Conservation (phyloP, 1,140 invertebrate genomes). For the Orchesella cincta region DNA sequence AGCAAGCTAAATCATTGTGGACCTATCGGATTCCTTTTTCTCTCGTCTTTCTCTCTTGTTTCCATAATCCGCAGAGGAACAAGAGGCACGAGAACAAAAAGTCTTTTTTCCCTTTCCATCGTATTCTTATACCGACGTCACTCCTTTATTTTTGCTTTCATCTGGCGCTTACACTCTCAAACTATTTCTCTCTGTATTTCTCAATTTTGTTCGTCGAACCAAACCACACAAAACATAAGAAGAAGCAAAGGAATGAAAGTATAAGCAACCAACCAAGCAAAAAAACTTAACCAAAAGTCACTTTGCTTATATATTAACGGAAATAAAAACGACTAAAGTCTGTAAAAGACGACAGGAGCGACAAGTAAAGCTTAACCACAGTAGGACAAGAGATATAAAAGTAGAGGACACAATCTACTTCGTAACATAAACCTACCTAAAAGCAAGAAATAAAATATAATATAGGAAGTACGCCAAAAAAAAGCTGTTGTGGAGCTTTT, state of each 20-base stretch:
- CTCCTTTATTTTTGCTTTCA: constrained; percentile 9
- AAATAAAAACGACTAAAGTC: constrained; percentile 1
- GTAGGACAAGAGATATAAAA: constrained; percentile 1
- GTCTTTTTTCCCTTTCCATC: constrained; percentile 31
- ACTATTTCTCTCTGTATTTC: constrained; percentile 5
- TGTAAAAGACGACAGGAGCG: neutral
- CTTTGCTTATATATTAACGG: neutral
- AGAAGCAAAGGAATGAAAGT: neutral
- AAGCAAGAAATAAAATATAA: neutral
- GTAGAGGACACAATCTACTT: neutral
- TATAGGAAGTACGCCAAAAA: neutral
- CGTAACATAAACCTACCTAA: neutral
- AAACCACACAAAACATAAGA: neutral
- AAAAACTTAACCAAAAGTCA: constrained; percentile 6
- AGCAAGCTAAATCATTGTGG: constrained; percentile 25
- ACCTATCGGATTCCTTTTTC: constrained; percentile 21
- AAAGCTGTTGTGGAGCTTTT: neutral
- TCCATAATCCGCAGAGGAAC: neutral
- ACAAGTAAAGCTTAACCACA: neutral
- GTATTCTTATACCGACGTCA: constrained; percentile 14
- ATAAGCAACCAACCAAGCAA: neutral
- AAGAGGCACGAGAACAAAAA: constrained; percentile 20
- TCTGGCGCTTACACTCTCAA: neutral
- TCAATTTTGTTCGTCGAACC: neutral
- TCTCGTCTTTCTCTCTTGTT: constrained; percentile 13